A percentile compares a stretch with the other conserved stretches of the same genome.
These are phyloP conservation scores for Clarias magur DNA, from an alignment of 2,113 vertebrate species.

Conservation along the genomic window DNA sequence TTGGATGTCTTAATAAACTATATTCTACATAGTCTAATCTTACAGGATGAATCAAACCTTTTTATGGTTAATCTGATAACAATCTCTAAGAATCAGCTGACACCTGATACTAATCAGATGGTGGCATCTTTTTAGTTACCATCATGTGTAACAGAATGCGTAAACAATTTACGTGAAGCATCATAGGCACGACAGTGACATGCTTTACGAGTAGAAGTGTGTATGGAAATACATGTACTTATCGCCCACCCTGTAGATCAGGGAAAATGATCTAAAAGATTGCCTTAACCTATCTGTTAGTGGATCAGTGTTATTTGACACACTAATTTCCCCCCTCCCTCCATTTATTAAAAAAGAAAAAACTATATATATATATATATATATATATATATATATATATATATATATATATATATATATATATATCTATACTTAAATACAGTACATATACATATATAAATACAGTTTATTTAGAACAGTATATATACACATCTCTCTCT, in stretches of 20 bases:
- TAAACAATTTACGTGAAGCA: background rate
- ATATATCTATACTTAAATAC: too few species aligned
- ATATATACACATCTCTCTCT: too few species aligned
- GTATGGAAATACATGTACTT: too few species aligned
- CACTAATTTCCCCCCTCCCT: too few species aligned
- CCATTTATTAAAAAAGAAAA: too few species aligned
- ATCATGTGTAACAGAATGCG: background rate
- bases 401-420: too few species aligned
- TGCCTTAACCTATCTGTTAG: background rate
- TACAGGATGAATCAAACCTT: background rate
- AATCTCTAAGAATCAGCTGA: background rate
- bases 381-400: too few species aligned
- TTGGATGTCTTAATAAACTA: background rate
- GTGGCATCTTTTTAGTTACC: background rate
- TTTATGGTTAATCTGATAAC: background rate
- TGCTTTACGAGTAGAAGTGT: background rate
- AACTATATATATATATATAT: too few species aligned
- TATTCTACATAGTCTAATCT: background rate
- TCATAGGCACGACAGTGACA: background rate
- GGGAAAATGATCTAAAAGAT: background rate
- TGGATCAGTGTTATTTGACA: background rate
- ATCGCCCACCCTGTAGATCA: too few species aligned
- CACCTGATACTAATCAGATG: background rate
- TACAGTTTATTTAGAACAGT: too few species aligned
- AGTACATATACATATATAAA: too few species aligned